Percentiles rank a stretch among this genome's conserved stretches.
These are phyloP conservation scores for Echinometra lucunter DNA, from an alignment of 53 echinoderm and acorn worm genomes.

Conservation along the genomic window DNA sequence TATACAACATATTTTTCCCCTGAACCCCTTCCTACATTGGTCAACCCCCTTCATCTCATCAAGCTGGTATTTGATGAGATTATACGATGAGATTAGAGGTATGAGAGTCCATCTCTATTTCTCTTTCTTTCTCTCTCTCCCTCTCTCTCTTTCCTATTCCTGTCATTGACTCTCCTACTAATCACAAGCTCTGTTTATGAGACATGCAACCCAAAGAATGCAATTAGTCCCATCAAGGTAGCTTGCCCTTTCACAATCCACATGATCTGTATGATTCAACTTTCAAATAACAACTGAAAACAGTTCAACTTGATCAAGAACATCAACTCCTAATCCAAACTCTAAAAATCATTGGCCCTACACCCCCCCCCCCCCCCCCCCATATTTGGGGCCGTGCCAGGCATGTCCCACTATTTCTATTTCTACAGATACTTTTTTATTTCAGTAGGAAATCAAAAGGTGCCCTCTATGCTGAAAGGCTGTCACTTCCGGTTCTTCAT, in stretches of 20 bases:
- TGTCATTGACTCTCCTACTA: conserved; percentile 15
- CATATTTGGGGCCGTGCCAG: not conserved
- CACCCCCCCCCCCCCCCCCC: not conserved
- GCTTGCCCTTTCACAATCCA: conserved; percentile 3
- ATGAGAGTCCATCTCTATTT: not conserved
- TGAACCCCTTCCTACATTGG: not conserved
- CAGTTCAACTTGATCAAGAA: not conserved
- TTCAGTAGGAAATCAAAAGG: not conserved
- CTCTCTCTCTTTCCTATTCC: conserved; percentile 25
- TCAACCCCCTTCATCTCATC: conserved; percentile 20
- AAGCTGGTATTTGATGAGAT: conserved; percentile 37
- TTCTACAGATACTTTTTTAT: not conserved
- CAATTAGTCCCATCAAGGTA: conserved; percentile 21
- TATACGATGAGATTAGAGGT: conserved; percentile 30
- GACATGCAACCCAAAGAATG: conserved; percentile 41
- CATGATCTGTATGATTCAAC: conserved; percentile 20
- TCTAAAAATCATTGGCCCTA: not conserved
- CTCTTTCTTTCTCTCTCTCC: conserved; percentile 28
- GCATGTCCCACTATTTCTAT: not conserved
- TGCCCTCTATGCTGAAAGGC: not conserved
- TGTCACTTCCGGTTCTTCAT: not conserved
- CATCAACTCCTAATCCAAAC: not conserved
- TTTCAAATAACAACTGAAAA: conserved; percentile 6
- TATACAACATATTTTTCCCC: not conserved
- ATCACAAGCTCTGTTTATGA: conserved; percentile 28